Evolutionary conservation across 1,140 invertebrate genomes (phyloP), one percentile per base, ranked within the genome.

Genomic region (Drosophila nasuta): DNA sequence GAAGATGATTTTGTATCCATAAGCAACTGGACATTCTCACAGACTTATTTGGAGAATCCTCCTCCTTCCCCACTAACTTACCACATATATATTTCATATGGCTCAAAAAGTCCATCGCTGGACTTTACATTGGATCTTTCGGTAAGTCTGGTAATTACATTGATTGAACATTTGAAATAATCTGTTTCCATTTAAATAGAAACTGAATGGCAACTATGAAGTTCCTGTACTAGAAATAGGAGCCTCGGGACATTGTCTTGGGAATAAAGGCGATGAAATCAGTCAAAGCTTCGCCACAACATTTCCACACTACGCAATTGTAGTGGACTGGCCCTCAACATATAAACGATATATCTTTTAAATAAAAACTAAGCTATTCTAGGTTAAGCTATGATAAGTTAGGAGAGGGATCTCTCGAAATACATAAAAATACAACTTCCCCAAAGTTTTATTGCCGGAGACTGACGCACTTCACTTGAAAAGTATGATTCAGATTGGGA

Each of bases 41-140:
- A 49, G 7, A 38, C 5, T 2, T 72, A 72, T 15, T 35, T 72
- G 0, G 28, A 51, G 7, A 11, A 48, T 15, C 46, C 52, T 5
- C 62, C 69, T 1, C 20, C 62, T 4, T 1, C 1, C 56, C 69
- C 69, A 1, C 63, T 66, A 1, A 1, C 69, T 11, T 72, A 52
- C 41, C 69, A 66, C 30, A 73, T 73, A 1, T 73, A 52, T 15
- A 73, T 73, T 1, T 59, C 70, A 41, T 52, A 30, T 30, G 56
- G 70, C 3, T 33, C 35, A 13, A 93, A 93, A 8, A 94, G 93
- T 70, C 91, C 93, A 59, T 94, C 94, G 58, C 94, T 94, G 73
- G 93, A 92, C 68, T 95, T 95, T 90, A 93, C 93, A 48, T 76
- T 95, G 45, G 93, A 95, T 5, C n/a, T 74, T 3, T n/a, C 56